Evolutionary conservation across 2,888 invertebrate genomes (phyloP), one percentile per base, ranked within the genome.

Genomic region (Xanthorhoe designata): DNA sequence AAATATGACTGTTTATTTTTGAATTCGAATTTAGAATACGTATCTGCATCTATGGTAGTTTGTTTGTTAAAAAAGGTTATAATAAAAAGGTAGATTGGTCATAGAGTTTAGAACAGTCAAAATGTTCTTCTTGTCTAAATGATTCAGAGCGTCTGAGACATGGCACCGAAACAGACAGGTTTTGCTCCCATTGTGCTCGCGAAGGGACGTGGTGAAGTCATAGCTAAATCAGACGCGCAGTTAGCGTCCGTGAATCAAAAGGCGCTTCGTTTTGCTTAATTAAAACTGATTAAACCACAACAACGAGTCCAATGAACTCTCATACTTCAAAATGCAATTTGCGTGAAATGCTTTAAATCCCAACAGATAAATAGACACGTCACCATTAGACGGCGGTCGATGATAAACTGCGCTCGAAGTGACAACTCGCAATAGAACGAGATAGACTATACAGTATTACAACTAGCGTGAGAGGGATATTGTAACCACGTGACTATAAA

Each of bases 381-480:
- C 90, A 87, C 86, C 86, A 84, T 89, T 85, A 85, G 85, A 84
- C 84, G 85, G 86, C 84, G 78, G 79, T 78, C 77, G 85, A 90
- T 92, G 92, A 93, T 87, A 89, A 85, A 92, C 86, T 90, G 88
- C 88, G 78, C 75, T 75, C 75, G 75, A 69, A 79, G 83, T 87
- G 89, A 90, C 91, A 91, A 84, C 84, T 83, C 79, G 73, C 59
- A 80, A 64, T 68, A 49, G 79, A 90, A 74, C 72, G 84, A 74
- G 87, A 90, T 75, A 72, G 59, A 72, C 65, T 50, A 80, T 83
- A 82, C 64, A 56, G 63, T 70, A 74, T 68, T 67, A 64, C 64
- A 56, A 70, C 61, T 55, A 63, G 88, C 61, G 75, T 35, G 80
- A 90, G 74, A 69, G 78, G 75, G 88, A 88, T 70, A 70, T 75